Conservation (phyloP, 2,888 invertebrate species). For the Heliconius cydno region DNA sequence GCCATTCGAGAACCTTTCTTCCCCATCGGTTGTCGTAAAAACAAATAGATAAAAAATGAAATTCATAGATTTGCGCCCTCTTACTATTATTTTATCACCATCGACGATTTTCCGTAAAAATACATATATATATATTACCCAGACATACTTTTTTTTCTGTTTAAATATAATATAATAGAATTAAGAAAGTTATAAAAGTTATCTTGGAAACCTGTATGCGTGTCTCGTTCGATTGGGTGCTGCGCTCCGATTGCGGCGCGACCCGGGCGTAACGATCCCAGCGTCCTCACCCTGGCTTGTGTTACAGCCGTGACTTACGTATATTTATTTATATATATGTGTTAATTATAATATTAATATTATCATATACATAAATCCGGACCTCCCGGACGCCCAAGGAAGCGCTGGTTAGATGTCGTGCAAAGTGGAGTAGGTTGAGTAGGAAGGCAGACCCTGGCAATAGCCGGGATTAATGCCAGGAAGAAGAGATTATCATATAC, state of each 20-base stretch:
- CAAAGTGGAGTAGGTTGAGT: too few species aligned
- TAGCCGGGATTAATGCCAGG: too few species aligned
- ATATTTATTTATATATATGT: background rate
- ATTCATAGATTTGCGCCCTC: background rate
- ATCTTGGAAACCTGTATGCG: conserved; percentile 22
- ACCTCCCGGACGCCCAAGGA: too few species aligned
- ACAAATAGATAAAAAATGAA: background rate
- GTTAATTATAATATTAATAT: too few species aligned
- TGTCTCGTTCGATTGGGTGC: conserved; percentile 36
- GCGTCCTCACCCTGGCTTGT: conserved; percentile 33
- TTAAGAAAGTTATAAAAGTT: conserved; percentile 21
- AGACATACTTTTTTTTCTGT: background rate
- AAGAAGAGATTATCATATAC: too few species aligned
- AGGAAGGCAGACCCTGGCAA: too few species aligned
- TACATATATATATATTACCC: too few species aligned
- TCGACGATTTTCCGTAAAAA: background rate
- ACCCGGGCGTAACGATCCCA: conserved; percentile 32
- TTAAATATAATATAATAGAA: background rate
- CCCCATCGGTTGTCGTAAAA: too few species aligned
- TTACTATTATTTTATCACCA: background rate
- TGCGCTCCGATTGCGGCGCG: conserved; percentile 36
- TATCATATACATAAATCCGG: too few species aligned
- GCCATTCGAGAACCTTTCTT: too few species aligned
- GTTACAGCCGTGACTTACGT: conserved; percentile 31
- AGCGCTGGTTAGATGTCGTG: too few species aligned